Evolutionary conservation across 2,113 vertebrate genomes (phyloP), one percentile per base, ranked within the genome.

Genomic region (Chionomys nivalis): DNA sequence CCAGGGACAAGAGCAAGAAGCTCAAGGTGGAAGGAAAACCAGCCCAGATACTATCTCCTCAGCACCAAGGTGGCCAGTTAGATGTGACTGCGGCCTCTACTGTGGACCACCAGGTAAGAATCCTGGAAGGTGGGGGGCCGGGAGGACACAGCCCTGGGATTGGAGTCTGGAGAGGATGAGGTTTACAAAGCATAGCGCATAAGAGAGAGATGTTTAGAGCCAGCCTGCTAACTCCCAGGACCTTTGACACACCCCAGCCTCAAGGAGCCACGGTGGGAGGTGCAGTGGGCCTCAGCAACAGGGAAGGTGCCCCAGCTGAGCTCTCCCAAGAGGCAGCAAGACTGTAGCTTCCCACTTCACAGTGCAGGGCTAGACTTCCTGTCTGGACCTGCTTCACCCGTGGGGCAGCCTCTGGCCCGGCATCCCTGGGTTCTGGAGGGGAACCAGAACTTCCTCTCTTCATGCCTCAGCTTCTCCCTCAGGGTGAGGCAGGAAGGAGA

Each of bases 1-100:
- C 97, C 36, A 93, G 96, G 94, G 79, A 95, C 93, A 93, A 97
- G 83, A 94, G 92, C 68, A 68, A 95, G 82, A 39, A 93, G 95
- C 31, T 19, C 94, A 96, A 76, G 89, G 81, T 93, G 39, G 70
- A 97, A 55, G 65, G 68, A 36, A 63, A 81, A 33, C 31, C 47
- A 79, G 66, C 55, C 3, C 96, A 85, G 92, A 94, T 70, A 96
- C 44, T 96, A 93, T 97, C 86, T 96, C 52, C 66, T 68, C 33
- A 26, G 86, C 88, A 93, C 78, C 36, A 28, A 63, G 42, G 91
- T 16, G 82, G 92, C 10, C 6, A 17, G 6, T 82, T 82, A 7
- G 81, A 76, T 63, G 33, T 7, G 79, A 19, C 36, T 47, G 36
- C 17, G 0, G 47, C n/a, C 65, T 89, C 75, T 76, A 33, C 49